These are phyloP conservation scores for Ceyx margarethae DNA, from an alignment of 2,113 vertebrate genomes.

Conservation along the genomic window DNA sequence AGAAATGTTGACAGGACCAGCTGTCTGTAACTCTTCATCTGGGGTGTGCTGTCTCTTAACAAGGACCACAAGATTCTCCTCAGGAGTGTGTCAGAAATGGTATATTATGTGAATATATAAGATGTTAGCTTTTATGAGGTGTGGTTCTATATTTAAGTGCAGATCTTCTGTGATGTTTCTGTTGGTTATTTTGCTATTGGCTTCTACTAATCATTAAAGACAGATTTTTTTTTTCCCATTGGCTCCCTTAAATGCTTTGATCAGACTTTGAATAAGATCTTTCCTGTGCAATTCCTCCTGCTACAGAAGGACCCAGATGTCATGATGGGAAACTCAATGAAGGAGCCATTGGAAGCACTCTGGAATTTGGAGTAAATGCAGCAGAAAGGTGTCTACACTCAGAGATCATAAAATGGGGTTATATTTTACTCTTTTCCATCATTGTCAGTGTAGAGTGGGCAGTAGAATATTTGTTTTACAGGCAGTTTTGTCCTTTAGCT, in stretches of 20 bases:
- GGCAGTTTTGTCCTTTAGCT: neutral
- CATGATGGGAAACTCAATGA: accelerated
- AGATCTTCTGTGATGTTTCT: neutral
- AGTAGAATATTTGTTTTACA: neutral
- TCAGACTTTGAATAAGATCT: neutral
- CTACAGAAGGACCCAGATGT: neutral
- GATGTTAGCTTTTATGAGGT: neutral
- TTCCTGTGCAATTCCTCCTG: neutral
- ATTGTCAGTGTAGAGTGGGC: neutral
- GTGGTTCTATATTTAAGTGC: neutral
- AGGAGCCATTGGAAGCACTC: neutral
- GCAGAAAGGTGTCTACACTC: neutral
- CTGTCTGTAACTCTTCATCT: neutral
- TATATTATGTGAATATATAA: neutral
- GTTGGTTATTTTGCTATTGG: neutral
- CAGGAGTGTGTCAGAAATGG: neutral
- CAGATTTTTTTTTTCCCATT: neutral
- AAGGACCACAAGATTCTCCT: neutral
- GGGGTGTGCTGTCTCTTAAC: neutral
- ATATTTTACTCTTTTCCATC: neutral
- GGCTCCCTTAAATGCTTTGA: neutral
- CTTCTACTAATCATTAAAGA: neutral
- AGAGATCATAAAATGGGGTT: neutral
- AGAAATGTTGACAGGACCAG: neutral
- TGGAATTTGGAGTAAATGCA: neutral